Evolutionary conservation across 2,888 invertebrate genomes (phyloP).

Genomic region (Melanargia galathea): DNA sequence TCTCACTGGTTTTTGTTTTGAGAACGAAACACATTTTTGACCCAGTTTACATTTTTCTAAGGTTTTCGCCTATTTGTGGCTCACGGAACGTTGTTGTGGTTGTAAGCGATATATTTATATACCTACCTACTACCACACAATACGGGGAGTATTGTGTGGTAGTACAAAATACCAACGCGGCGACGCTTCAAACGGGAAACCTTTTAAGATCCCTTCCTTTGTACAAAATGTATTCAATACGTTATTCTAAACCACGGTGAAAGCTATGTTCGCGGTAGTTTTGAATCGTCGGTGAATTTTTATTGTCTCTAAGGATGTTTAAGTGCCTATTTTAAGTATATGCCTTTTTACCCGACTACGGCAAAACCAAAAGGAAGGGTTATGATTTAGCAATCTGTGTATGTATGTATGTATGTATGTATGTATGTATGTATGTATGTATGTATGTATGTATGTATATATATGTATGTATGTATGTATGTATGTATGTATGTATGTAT

Average conservation of each 20-base stretch:
- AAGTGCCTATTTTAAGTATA: no score
- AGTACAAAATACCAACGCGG: conserved; percentile 20
- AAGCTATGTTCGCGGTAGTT: conserved; percentile 13
- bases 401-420: no score
- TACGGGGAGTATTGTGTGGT: no score
- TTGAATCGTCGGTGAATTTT: conserved; percentile 6
- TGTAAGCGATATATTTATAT: conserved; percentile 35
- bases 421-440: no score
- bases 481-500: no score
- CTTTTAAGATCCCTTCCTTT: conserved; percentile 31
- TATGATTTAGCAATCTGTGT: no score
- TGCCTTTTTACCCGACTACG: no score
- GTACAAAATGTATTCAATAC: conserved; percentile 26
- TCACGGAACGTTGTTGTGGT: conserved; percentile 22
- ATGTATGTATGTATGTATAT: no score
- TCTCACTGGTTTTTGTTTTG: no score
- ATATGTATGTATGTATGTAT: no score
- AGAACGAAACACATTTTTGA: neutral
- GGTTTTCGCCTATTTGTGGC: neutral
- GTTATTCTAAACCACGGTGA: conserved; percentile 25
- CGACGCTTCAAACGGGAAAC: conserved; percentile 30
- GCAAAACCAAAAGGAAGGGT: no score
- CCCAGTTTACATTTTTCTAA: conserved; percentile 11
- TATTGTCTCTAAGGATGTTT: conserved; percentile 1
- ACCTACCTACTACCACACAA: no score